Base-by-base conservation (phyloP, 2,888 invertebrate genomes). In the Macrosiphum euphorbiae region DNA sequence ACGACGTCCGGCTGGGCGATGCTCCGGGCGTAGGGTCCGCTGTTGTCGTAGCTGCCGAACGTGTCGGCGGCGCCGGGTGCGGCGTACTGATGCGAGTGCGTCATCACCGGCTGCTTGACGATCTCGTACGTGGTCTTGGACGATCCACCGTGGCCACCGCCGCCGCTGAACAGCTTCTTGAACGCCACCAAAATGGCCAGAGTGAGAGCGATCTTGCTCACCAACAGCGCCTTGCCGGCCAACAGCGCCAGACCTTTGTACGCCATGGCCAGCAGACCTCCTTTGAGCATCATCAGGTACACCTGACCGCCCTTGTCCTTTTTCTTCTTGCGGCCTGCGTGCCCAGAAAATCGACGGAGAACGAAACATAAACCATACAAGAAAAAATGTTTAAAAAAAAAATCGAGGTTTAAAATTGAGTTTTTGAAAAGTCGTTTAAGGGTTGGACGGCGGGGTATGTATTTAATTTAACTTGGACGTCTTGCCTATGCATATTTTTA, bases 101-200 rank as follows among this genome's bases (percentile, higher is more conserved):
- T 97, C 93, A 98, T 97, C 95, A 98, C 97, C n/a, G 98, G 98
- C 96, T 98, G 97, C 95, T 98, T 98, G 92, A 98, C 97, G 95
- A 98, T 98, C 96, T 98, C 98, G 95, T 98, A 97, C 11, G 98
- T 98, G 0, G 98, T 98, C 96, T 98, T 98, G 95, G 98, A 97
- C 92, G 94, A 94, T 24, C 92, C 92, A 1, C 91, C 87, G 89
- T 89, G 92, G 55, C 96, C 96, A 24, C 96, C 96, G 26, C 96
- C 95, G 95, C 96, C 95, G 24, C 96, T 96, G 85, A 96, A 96
- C 94, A 97, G 96, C 95, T 97, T 97, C 96, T 97, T 97, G 95
- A 97, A 95, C 94, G 97, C 97, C 95, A 97, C 96, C 90, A 95
- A 94, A 35, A 95, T 95, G 44, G 95, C 95, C 35, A 95, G 94